These are phyloP conservation scores for Anguilla japonica DNA, from an alignment of 2,113 vertebrate species.

Conservation along the genomic window DNA sequence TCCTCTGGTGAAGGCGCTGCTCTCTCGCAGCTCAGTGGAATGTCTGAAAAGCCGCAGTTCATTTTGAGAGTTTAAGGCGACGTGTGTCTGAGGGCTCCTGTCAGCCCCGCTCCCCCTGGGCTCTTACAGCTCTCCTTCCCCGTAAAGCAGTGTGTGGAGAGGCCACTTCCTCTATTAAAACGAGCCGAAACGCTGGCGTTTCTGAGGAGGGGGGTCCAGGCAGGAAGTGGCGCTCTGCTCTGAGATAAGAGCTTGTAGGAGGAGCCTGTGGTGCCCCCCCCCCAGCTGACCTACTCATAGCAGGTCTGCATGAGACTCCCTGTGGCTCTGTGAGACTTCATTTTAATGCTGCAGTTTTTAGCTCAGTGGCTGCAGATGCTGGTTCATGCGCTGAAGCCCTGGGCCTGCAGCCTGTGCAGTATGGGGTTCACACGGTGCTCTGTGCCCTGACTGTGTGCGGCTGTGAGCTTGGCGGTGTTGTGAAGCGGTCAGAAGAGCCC, in stretches of 20 bases:
- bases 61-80: not conserved
- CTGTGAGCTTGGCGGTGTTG: not conserved
- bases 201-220: slow-evolving; percentile 13
- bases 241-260: slow-evolving; percentile 27
- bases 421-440: not conserved
- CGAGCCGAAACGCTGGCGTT: not conserved
- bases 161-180: not conserved
- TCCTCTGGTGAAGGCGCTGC: not conserved
- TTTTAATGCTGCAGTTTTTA: not conserved
- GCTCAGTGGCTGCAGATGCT: too few species aligned
- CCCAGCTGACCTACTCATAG: slow-evolving; percentile 45
- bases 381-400: too few species aligned
- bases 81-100: not conserved
- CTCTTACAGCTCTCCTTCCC: not conserved
- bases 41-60: not conserved
- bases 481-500: not conserved
- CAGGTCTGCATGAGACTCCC: too few species aligned
- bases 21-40: not conserved
- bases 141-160: not conserved
- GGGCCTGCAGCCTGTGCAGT: not conserved
- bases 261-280: slow-evolving; percentile 29
- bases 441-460: not conserved
- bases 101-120: not conserved
- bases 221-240: slow-evolving; percentile 5
- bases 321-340: not conserved